A percentile compares a stretch with the other conserved stretches of the same genome.
phyloP scores from a whole-genome alignment of 2,113 vertebrate species.

The Strix aluco region DNA sequence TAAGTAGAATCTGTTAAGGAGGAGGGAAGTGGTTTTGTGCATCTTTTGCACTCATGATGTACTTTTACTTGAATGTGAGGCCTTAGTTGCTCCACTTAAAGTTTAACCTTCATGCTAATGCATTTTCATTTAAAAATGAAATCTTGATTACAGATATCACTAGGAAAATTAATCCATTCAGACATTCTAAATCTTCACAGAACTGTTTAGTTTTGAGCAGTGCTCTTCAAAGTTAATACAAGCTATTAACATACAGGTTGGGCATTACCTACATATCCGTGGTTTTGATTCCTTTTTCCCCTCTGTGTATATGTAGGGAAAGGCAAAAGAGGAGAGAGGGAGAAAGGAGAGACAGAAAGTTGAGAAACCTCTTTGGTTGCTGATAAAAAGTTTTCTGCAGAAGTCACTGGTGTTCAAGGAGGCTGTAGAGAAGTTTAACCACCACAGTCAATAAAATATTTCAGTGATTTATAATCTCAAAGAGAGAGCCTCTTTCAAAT shows the following conservation, averaged over 20 bases:
- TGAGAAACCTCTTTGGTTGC: background rate
- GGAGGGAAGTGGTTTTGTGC: background rate
- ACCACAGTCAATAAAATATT: background rate
- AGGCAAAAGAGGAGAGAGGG: background rate
- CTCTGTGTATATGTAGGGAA: background rate
- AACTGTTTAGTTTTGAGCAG: background rate
- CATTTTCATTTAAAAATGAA: background rate
- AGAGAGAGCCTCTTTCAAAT: conserved; percentile 3
- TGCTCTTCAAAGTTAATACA: background rate
- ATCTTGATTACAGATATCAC: background rate
- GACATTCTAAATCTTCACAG: background rate
- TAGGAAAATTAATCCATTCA: background rate
- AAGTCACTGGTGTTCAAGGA: background rate
- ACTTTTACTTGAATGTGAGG: background rate
- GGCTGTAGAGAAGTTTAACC: background rate
- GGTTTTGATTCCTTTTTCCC: background rate
- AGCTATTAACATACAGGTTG: background rate
- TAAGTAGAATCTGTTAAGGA: background rate
- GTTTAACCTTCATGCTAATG: background rate
- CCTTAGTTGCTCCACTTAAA: background rate
- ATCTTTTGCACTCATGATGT: background rate
- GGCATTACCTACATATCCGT: background rate
- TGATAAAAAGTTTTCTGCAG: background rate
- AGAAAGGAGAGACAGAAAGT: background rate
- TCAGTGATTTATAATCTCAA: background rate